These are phyloP conservation scores for Muscicapa striata DNA, from an alignment of 2,797 vertebrate genomes.

Conservation along the genomic window DNA sequence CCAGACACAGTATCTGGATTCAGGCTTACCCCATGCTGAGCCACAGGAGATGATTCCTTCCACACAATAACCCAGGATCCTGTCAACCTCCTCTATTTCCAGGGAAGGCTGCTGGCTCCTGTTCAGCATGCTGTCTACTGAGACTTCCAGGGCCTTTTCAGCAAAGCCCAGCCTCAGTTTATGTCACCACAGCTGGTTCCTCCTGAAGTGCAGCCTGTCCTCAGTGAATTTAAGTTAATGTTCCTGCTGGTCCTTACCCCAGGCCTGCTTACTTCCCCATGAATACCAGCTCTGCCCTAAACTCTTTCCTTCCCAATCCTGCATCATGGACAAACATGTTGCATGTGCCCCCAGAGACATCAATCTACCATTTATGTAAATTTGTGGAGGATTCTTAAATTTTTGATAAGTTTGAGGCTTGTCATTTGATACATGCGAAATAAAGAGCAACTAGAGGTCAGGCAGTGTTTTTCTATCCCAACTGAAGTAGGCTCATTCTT, in stretches of 20 bases:
- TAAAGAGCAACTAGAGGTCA: neutral
- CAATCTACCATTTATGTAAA: neutral
- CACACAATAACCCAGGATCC: neutral
- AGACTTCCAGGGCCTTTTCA: neutral
- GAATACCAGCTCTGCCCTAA: neutral
- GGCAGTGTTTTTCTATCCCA: neutral
- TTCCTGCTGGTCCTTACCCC: neutral
- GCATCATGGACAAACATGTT: neutral
- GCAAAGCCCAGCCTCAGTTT: neutral
- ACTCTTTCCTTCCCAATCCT: neutral
- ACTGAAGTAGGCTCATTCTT: neutral
- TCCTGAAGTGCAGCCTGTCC: neutral
- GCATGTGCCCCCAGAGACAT: accelerated
- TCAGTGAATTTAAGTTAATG: neutral
- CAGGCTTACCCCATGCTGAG: neutral
- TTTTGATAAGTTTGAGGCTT: neutral
- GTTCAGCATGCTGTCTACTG: neutral
- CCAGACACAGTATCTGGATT: neutral
- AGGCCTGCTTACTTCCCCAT: neutral
- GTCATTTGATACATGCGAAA: neutral
- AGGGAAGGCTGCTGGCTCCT: neutral
- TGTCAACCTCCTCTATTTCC: accelerated
- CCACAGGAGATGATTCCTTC: neutral
- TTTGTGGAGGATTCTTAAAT: neutral
- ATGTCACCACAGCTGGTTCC: neutral